phyloP scores from a whole-genome alignment of 2,888 invertebrate genomes.

The Luperina testacea region DNA sequence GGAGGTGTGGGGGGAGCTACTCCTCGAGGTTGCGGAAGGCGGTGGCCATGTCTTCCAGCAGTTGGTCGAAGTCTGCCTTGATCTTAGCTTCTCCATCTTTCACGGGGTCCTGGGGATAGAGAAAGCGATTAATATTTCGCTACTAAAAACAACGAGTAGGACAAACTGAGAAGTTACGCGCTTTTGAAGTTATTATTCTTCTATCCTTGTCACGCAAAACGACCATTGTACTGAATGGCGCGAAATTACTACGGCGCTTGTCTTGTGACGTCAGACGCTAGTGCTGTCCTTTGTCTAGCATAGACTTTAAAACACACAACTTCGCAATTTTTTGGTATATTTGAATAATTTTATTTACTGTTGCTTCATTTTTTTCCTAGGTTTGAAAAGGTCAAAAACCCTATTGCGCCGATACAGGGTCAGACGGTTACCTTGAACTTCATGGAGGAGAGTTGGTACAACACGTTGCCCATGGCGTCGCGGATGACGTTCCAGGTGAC shows the following conservation, averaged over 20 bases:
- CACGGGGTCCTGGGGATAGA: constrained; percentile 95
- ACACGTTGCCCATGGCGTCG: constrained; percentile 98
- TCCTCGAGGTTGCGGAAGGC: constrained; percentile 99
- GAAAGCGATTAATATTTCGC: neutral
- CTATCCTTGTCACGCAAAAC: neutral
- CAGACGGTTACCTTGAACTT: constrained; percentile 46
- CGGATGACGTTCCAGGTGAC: constrained; percentile 98
- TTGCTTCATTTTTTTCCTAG: too few species aligned
- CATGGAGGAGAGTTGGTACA: constrained; percentile 99
- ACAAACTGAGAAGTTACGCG: neutral
- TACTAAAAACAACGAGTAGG: neutral
- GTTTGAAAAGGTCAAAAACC: neutral
- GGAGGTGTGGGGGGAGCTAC: constrained; percentile 85
- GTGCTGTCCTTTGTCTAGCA: neutral
- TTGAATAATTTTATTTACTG: neutral
- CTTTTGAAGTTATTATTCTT: neutral
- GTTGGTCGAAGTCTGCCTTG: constrained; percentile 98
- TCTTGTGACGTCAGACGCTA: neutral
- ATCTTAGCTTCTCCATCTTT: constrained; percentile 99
- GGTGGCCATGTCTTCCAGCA: constrained; percentile 98
- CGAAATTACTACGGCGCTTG: neutral
- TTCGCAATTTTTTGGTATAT: neutral
- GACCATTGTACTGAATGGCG: neutral
- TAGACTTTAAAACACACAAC: neutral
- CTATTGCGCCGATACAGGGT: neutral